Base-by-base conservation (phyloP, 37 sponge, comb jelly and placozoan genomes). In the Cliona cf. orientalis region DNA sequence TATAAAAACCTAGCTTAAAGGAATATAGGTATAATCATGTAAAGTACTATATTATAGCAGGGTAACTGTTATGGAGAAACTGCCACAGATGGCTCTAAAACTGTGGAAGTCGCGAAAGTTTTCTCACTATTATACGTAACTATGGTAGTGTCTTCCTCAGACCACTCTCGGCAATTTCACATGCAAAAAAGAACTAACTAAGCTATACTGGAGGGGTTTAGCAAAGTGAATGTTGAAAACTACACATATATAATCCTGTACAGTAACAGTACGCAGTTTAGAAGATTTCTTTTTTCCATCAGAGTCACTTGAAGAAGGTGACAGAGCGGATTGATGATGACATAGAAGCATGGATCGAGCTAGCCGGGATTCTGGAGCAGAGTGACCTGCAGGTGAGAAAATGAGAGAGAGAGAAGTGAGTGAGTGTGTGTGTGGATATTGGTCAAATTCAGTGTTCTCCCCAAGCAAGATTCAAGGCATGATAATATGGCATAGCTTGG, bases 261-360 rank as follows among this genome's bases (percentile, higher is more conserved):
- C n/a, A n/a, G n/a, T n/a, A n/a, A n/a, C n/a, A n/a, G n/a, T n/a
- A n/a, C n/a, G n/a, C n/a, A n/a, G n/a, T n/a, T n/a, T n/a, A n/a
- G n/a, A n/a, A n/a, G n/a, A n/a, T n/a, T n/a, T n/a, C n/a, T n/a
- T n/a, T n/a, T n/a, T n/a, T n/a, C n/a, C n/a, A n/a, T n/a, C 46
- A 92, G 84, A 56, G 29, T 3, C 80, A 85, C 66, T 33, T 96
- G 53, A 67, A 74, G 53, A 89, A 94, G 75, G 99, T 95, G 31
- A 95, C 96, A 42, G 80, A 86, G 32, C 79, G 93, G 75, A 89
- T 85, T 80, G 94, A 94, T 45, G 96, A 98, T 76, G 99, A 98
- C 66, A 90, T 98, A 22, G 99, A 98, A 66, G 99, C 99, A n/a
- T 98, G 96, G 99, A 98, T 98, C 58, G 99, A 98, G 66, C 75